Base-by-base conservation (phyloP, 2,797 vertebrate species). In the Poeciliopsis paucimaculata region DNA sequence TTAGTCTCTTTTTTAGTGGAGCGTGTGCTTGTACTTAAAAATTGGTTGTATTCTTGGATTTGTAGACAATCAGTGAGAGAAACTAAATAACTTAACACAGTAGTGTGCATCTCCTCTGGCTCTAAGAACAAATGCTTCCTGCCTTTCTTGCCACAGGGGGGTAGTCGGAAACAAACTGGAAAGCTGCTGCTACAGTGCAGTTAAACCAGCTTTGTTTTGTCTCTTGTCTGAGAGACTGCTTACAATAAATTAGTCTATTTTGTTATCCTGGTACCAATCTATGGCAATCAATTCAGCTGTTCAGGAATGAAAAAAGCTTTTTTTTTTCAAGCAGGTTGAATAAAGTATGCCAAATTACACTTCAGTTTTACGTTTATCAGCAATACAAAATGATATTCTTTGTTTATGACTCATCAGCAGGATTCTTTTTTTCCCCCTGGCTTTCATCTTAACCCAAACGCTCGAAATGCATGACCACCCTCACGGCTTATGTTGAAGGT, bases 341-440 rank as follows among this genome's bases (percentile, higher is more conserved):
- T 66, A 73, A 90, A 86, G 87, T 75, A 23, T 20, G 15, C 60
- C 18, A 83, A 80, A 87, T 78, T 79, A 51, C 2, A 43, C 75
- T 51, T 77, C 57, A 72, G 49, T 72, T 80, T 80, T 77, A 4
- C 41, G 60, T 84, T 78, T 26, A 36, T 60, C 28, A 60, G 11
- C 47, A 62, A 64, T 75, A 68, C 41, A 23, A 68, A 68, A 55
- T 77, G 6, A 34, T 79, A 86, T 78, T 83, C 36, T 53, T 80
- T 62, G 16, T 57, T 57, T 79, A 79, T 51, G 71, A 46, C 26
- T 77, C 49, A 72, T 78, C 72, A 34, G 20, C 64, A 5, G 64
- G 64, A 31, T 76, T 34, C 6, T 43, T 53, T n/a, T 49, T 55
- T n/a, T 13, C 31, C 1, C 8, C 20, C 1, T 15, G 60, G 8